Evolutionary conservation across 2,888 invertebrate genomes (phyloP).

Genomic region (Timema cristinae): DNA sequence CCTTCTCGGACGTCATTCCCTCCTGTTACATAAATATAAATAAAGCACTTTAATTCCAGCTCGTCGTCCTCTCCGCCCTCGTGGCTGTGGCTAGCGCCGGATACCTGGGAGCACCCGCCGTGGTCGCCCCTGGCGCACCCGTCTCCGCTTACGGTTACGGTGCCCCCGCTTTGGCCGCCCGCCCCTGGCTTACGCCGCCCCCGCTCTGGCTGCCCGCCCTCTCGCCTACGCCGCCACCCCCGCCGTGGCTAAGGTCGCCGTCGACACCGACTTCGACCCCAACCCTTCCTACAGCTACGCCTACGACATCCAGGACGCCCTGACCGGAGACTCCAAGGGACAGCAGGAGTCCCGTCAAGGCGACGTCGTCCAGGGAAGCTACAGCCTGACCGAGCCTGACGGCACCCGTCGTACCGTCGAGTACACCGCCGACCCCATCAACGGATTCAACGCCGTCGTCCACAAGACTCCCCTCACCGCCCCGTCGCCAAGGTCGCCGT

Average conservation of each 20-base stretch:
- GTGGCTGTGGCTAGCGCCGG: no score
- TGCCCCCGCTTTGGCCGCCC: conserved; percentile 24
- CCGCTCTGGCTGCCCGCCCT: neutral
- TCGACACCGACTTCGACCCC: conserved; percentile 29
- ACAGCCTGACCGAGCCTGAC: conserved; percentile 29
- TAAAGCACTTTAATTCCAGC: no score
- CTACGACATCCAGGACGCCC: conserved; percentile 29
- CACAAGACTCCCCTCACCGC: conserved; percentile 20
- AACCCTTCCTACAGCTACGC: conserved; percentile 30
- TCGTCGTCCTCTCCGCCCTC: no score
- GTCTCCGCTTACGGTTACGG: conserved; percentile 21
- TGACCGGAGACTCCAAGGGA: conserved; percentile 29
- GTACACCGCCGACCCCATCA: conserved; percentile 30
- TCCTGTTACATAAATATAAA: no score
- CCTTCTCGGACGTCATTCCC: no score
- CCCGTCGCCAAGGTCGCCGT: conserved; percentile 23
- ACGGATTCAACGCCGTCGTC: conserved; percentile 31
- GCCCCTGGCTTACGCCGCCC: conserved; percentile 18
- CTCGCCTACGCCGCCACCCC: neutral
- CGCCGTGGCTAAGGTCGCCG: neutral
- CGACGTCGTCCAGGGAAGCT: conserved; percentile 27
- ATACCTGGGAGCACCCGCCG: no score
- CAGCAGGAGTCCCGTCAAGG: conserved; percentile 28
- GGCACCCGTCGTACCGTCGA: conserved; percentile 29
- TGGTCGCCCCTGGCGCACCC: neutral